Percentiles rank a stretch among this genome's conserved stretches.
Evolutionary conservation across 1,140 invertebrate species (phyloP).

Genomic region (Eurytemora carolleeae): DNA sequence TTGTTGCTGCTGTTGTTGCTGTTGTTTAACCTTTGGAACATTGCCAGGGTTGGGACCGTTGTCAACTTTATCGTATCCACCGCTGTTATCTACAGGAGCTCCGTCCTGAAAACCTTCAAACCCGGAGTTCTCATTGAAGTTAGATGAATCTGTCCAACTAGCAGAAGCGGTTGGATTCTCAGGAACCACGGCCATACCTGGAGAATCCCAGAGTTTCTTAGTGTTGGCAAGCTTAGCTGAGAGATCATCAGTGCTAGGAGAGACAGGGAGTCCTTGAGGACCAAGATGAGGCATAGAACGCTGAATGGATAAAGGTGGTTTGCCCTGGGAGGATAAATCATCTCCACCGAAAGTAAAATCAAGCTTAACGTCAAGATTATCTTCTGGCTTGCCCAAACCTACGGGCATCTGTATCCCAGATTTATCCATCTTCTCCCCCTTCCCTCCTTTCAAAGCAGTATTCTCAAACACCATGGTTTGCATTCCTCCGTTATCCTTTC

Average conservation of each 20-base stretch:
- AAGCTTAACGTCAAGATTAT: neutral
- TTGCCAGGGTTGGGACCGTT: no score
- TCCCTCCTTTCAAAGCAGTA: neutral
- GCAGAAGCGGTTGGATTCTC: neutral
- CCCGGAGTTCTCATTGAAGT: neutral
- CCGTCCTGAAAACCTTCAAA: neutral
- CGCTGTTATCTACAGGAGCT: neutral
- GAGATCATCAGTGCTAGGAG: slow-evolving; percentile 47
- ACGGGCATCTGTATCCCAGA: neutral
- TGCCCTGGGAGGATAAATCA: neutral
- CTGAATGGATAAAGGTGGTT: neutral
- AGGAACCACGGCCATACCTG: slow-evolving; percentile 23
- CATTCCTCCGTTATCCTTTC: neutral
- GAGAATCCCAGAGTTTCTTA: slow-evolving; percentile 58
- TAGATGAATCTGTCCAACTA: neutral
- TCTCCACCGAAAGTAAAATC: neutral
- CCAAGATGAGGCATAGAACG: neutral
- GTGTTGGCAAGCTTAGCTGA: slow-evolving; percentile 83
- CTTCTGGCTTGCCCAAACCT: neutral
- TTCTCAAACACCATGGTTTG: neutral
- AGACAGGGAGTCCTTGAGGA: neutral
- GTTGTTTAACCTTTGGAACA: neutral
- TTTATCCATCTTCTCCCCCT: neutral
- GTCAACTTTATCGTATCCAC: neutral
- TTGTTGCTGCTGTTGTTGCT: neutral